Evolutionary conservation across 2,888 invertebrate species (phyloP).

Genomic region (Carcina quercana): DNA sequence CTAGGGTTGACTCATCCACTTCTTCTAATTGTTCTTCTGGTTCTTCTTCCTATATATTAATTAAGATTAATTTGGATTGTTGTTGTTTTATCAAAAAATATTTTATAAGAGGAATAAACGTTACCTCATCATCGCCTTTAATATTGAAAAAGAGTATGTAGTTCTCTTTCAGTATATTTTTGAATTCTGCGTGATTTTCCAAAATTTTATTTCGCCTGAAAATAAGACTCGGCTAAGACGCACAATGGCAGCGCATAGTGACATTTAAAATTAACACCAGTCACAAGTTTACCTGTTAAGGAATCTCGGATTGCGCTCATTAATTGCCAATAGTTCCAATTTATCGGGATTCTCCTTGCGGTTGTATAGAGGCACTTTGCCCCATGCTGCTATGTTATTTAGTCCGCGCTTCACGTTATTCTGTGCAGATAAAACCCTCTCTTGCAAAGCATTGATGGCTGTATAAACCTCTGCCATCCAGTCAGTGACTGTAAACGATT

Average conservation of each 20-base stretch:
- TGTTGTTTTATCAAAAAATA: too few relatives aligned
- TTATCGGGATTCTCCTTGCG: conserved; percentile 72
- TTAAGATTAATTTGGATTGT: not conserved
- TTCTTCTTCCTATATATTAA: conserved; percentile 23
- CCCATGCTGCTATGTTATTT: conserved; percentile 79
- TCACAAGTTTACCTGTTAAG: conserved; percentile 67
- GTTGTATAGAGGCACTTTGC: conserved; percentile 81
- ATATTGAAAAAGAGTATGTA: conserved; percentile 81
- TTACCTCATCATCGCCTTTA: conserved; percentile 59
- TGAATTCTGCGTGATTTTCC: conserved; percentile 72
- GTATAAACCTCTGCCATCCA: conserved; percentile 81
- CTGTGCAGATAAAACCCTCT: conserved; percentile 79
- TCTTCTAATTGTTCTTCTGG: conserved; percentile 53
- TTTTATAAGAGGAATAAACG: not conserved
- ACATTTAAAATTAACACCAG: not conserved
- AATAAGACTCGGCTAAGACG: too few relatives aligned
- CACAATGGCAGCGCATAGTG: too few relatives aligned
- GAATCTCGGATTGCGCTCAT: conserved; percentile 70
- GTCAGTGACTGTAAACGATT: conserved; percentile 78
- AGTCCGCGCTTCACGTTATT: conserved; percentile 76
- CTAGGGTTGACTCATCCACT: conserved; percentile 52
- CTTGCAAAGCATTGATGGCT: conserved; percentile 81
- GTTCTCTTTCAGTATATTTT: conserved; percentile 76
- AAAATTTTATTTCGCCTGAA: conserved; percentile 52
- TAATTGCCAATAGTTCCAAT: conserved; percentile 69